Evolutionary conservation across 1,140 invertebrate genomes (phyloP), one percentile per base, ranked within the genome.

Genomic region (Doryteuthis pealeii): DNA sequence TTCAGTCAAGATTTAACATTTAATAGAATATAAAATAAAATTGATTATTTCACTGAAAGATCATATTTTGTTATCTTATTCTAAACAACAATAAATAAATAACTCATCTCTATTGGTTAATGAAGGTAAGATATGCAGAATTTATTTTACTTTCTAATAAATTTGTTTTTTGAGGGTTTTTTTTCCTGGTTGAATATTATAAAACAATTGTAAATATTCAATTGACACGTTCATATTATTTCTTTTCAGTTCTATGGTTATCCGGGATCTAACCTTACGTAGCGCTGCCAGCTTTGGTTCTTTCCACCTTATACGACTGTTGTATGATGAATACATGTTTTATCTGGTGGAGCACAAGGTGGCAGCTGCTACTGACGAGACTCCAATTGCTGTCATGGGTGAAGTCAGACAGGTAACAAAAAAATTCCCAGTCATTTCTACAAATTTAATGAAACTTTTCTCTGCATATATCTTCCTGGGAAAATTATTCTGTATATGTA

Each of bases 281-380:
- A 98, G 96, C 78, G 97, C 98, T 31, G 95, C 96, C 15, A 98
- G 96, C 87, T 99, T 99, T 90, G 98, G 98, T 49, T 98, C 96
- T 73, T 99, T 99, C 89, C 98, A 99, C 90, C 91, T 99, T 67
- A 97, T 99, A 82, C 92, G 97, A 66, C 90, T 99, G 78, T 90
- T 99, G 30, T 99, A 97, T 88, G 97, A 99, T 88, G 98, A 99
- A 88, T 99, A 99, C 86, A 98, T 99, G 94, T 98, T 98, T 90
- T 99, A 98, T 88, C 90, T 99, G 78, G 95, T 99, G 79, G 98
- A 99, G 89, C 95, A 97, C 87, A 93, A 96, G 88, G 96, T 99
- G 32, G 97, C 98, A 30, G 91, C 93, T 83, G 95, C 95, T 33
- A 94, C 93, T 54, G 93, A 93, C 58, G 93, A 94, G 70, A 96